Evolutionary conservation across 2,113 vertebrate species (phyloP), one percentile per base, ranked within the genome.

Genomic region (Dicaeum eximium): DNA sequence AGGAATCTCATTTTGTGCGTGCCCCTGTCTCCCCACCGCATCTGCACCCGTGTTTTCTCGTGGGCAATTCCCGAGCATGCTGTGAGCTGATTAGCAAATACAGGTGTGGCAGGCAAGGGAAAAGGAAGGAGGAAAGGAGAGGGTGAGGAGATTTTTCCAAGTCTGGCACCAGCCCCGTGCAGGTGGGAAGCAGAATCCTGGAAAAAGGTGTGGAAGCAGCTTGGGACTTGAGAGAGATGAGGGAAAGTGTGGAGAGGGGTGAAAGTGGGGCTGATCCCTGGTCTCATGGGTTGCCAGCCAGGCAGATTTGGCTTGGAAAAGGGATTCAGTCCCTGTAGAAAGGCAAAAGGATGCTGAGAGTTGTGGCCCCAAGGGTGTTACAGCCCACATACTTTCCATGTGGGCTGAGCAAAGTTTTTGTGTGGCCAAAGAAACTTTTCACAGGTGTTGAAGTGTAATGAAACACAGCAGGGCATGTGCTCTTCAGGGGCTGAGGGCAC

Each of bases 1-100:
- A 98, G 97, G 94, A 97, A 98, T 98, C 98, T 98, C 97, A 98
- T 98, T 98, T 98, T 74, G 93, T 91, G 92, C 37, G 12, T 86
- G 95, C 45, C 89, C 97, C 91, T 2, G 0, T 85, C 71, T 93
- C 90, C 93, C 94, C 94, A 82, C 94, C 95, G 78, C 97, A 97
- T 97, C 97, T 98, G 97, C 96, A 97, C 97, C 96, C 95, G 24
- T 92, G 96, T 94, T 96, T 97, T 92, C 96, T 97, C 92, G 15
- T 81, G 97, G 97, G 97, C 98, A 97, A 98, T 98, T 97, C 96
- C 42, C 1, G 44, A 72, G 56, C 90, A 53, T 92, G 96, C 92
- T 54, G 92, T 5, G 89, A 95, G 95, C 91, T 97, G 95, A 97
- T 98, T 95, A 98, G 97, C 94, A 97, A 97, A 97, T 96, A 96